These are phyloP conservation scores for Laticauda laticaudata DNA, from an alignment of 2,113 vertebrate species.

Conservation along the genomic window DNA sequence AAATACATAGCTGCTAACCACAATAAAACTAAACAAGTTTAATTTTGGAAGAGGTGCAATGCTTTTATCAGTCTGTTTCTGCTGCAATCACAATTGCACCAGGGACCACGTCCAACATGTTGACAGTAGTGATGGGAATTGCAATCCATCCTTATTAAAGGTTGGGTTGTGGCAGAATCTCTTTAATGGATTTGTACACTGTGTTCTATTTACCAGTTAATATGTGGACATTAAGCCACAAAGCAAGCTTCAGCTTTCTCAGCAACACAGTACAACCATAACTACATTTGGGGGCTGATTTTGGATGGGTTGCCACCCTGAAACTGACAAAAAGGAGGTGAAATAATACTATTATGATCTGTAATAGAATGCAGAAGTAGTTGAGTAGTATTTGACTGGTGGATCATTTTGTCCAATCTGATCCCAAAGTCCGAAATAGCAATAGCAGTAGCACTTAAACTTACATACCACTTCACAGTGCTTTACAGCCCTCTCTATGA, in stretches of 20 bases:
- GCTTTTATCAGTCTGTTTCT: background rate
- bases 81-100: background rate
- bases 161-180: background rate
- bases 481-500: too few species aligned
- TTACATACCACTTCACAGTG: too few species aligned
- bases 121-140: background rate
- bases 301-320: background rate
- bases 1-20: rapidly evolving
- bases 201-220: background rate
- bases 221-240: background rate
- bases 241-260: background rate
- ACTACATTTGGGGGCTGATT: background rate
- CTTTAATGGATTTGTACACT: background rate
- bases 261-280: background rate
- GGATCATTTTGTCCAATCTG: background rate
- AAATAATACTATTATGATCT: too few species aligned
- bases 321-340: background rate
- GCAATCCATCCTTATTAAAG: background rate
- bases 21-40: background rate
- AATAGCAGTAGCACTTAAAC: too few species aligned
- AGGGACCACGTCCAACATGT: background rate
- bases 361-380: background rate
- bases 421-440: background rate
- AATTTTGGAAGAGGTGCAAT: background rate
- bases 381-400: background rate